Base-by-base conservation (phyloP, 2,797 vertebrate species). In the Clarias fuscus region DNA sequence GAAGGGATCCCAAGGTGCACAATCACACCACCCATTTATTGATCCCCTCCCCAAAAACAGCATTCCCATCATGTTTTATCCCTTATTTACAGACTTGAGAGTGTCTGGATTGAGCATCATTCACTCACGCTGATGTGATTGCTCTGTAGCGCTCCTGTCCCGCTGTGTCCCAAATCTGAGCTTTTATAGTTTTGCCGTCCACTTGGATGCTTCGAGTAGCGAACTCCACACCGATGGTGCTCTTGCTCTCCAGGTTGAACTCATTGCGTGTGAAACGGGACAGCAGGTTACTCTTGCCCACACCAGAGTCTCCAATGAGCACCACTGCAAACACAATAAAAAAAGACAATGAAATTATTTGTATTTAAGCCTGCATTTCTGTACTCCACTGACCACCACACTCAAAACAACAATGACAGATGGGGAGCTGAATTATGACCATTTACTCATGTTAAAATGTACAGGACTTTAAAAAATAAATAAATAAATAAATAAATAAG, bases 191-290 rank as follows among this genome's bases (percentile, higher is more conserved):
- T 95, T 99, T 99, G 87, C 97, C 95, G 8, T 99, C 98, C 92
- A 99, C 98, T 91, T 99, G 98, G 93, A 99, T 98, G 94, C 98
- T 99, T 88, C 98, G 96, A 84, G 98, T 99, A 89, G 98, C 98
- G 3, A 99, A 99, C 91, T 99, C 98, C 94, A 99, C 98, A 0
- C 98, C 98, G 3, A 99, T 99, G 93, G 98, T 99, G 94, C 98
- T 99, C 94, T 99, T 99, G 91, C 97, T 99, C 94, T 99, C 98
- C 95, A 99, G 93, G 91, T 99, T 99, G 93, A 99, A 99, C 92
- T 99, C 98, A 90, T 99, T 99, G 87, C 98, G 96, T 18, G 98
- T 99, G 94, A 99, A 99, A 83, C 98, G 97, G 30, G 98, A 99
- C 87, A 99, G 94, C 67, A 99, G 96, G 92, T 99, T 99, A 92